A percentile compares a stretch with the other conserved stretches of the same genome.
Conservation (phyloP, 1,140 invertebrate genomes). For the Lutraria rhynchaena region DNA sequence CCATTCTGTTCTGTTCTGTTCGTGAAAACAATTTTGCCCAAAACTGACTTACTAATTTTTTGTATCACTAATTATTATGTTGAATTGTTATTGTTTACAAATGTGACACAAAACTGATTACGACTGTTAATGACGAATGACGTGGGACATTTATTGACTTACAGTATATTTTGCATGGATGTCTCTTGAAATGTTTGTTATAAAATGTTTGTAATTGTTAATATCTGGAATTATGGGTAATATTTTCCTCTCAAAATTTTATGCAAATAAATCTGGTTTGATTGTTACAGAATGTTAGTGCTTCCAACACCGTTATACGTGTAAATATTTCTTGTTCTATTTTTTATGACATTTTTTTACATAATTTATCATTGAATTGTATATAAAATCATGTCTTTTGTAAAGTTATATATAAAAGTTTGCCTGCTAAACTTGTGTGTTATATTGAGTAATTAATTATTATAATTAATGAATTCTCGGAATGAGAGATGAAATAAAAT, state of each 20-base stretch:
- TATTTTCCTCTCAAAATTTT: slow-evolving; percentile 4
- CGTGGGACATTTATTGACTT: no score
- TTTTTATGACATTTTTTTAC: slow-evolving; percentile 32
- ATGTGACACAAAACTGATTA: no score
- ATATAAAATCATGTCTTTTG: neutral
- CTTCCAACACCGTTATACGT: slow-evolving; percentile 5
- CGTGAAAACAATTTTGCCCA: no score
- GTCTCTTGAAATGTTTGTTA: no score
- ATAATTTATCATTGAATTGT: slow-evolving; percentile 15
- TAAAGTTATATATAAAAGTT: slow-evolving; percentile 12
- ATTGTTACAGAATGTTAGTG: slow-evolving; percentile 6
- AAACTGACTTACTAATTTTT: no score
- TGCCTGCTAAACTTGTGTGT: slow-evolving; percentile 10
- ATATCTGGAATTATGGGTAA: slow-evolving; percentile 6
- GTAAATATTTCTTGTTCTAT: slow-evolving; percentile 19
- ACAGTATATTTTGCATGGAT: no score
- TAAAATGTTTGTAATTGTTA: slow-evolving; percentile 11
- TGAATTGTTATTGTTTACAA: no score
- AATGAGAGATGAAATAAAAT: slow-evolving; percentile 37
- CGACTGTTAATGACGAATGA: no score
- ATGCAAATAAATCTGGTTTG: slow-evolving; percentile 8
- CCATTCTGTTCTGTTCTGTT: no score
- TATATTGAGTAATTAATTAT: neutral
- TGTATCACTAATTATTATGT: no score
- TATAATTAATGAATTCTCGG: no score